A percentile compares a stretch with the other conserved stretches of the same genome.
phyloP scores from a whole-genome alignment of 2,888 invertebrate species.

The Euplagia quadripunctaria region DNA sequence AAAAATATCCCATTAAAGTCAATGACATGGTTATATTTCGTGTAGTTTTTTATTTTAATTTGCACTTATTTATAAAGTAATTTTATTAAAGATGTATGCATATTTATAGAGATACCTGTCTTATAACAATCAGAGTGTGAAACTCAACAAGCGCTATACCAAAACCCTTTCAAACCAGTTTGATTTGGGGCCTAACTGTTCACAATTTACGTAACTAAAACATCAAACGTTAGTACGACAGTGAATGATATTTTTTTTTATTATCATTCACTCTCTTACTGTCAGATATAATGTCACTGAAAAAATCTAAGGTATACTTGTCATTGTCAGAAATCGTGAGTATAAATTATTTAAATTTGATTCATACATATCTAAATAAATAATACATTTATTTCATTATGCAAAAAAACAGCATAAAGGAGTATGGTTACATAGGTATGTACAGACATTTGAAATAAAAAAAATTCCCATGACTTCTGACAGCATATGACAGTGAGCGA shows the following conservation, averaged over 20 bases:
- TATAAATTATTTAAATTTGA: neutral
- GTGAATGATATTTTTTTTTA: too few relatives aligned
- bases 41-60: neutral
- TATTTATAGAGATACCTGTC: neutral
- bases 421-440: neutral
- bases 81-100: neutral
- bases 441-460: neutral
- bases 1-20: too few relatives aligned
- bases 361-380: neutral
- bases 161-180: conserved; percentile 46
- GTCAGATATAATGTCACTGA: too few relatives aligned
- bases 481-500: neutral
- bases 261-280: too few relatives aligned
- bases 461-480: neutral
- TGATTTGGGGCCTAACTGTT: conserved; percentile 31
- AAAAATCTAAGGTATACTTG: too few relatives aligned
- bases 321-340: neutral
- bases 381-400: neutral
- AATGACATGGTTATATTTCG: neutral
- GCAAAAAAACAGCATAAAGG: neutral
- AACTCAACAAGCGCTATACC: conserved; percentile 42
- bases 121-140: conserved; percentile 29
- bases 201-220: conserved; percentile 20
- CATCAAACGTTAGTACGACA: too few relatives aligned
- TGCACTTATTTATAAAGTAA: neutral